Evolutionary conservation across 2,888 invertebrate genomes (phyloP), one percentile per base, ranked within the genome.

Genomic region (Platycheirus albimanus): DNA sequence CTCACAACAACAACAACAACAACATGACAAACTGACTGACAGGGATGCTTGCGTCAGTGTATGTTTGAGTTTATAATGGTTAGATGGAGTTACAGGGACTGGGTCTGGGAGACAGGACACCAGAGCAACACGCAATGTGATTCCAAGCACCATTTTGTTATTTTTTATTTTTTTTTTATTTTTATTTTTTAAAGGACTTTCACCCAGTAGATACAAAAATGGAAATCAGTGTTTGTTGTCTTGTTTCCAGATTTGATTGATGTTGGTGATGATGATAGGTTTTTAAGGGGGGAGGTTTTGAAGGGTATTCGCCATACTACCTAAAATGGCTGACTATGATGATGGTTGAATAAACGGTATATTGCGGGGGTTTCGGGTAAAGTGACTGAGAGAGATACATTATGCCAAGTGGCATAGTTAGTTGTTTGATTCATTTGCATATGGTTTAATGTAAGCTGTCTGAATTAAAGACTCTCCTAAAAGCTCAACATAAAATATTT

Each of bases 211-310:
- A 15, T 24, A 8, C 36, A 41, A 64, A 69, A 78, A 83, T 83
- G 83, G 69, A 83, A 83, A 83, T 83, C 83, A 78, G 83, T 83
- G 83, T 78, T 72, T 56, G 71, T 41, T 83, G 78, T 56, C 72
- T 69, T 83, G 83, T 74, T 83, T 51, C 49, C 63, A 74, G 78
- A 64, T 83, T 77, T 83, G 83, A 83, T 83, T 78, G 78, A 83
- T 83, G 83, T 64, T 61, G 49, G 69, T 64, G 72, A 67, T 72
- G 77, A 67, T 72, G 72, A 78, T 83, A 78, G 72, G 33, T 71
- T 70, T n/a, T n/a, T 43, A 24, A 11, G n/a, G 63, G 19, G 19
- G 45, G 6, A n/a, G 24, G 19, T 11, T 36, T 33, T 33, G 52
- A 28, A 10, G 0, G 4, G 28, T 17, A 41, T 20, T 19, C 17